Percentiles rank a stretch among this genome's conserved stretches.
These are phyloP conservation scores for Acheta domesticus DNA, from an alignment of 2,888 invertebrate species.

Conservation along the genomic window DNA sequence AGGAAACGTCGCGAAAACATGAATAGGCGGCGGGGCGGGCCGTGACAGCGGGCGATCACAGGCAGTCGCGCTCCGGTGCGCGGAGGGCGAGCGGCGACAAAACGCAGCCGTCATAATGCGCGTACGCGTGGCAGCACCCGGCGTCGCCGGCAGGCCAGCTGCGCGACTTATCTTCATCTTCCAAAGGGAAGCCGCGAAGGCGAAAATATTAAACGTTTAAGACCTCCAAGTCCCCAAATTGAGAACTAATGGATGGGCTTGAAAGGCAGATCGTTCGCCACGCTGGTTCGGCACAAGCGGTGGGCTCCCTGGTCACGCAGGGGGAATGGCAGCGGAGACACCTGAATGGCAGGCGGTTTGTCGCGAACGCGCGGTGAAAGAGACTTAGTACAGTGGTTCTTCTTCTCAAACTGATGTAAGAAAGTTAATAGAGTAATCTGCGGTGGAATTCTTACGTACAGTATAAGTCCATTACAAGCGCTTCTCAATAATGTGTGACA, in stretches of 20 bases:
- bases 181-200: not conserved
- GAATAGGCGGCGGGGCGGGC: not conserved
- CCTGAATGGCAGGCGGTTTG: not conserved
- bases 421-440: too few species aligned
- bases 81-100: not conserved
- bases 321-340: not conserved
- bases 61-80: not conserved
- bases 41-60: not conserved
- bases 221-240: not conserved
- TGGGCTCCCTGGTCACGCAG: not conserved
- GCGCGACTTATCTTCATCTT: conserved; percentile 18
- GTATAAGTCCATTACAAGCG: too few species aligned
- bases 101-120: not conserved
- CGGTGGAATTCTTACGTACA: too few species aligned
- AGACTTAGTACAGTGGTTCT: too few species aligned
- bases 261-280: not conserved
- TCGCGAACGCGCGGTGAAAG: too few species aligned
- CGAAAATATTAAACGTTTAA: conserved; percentile 2
- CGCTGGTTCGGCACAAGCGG: not conserved
- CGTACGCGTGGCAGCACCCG: not conserved
- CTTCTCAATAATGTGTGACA: too few species aligned
- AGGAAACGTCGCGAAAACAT: not conserved
- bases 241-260: not conserved
- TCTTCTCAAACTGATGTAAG: too few species aligned
- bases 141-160: not conserved